These are phyloP conservation scores for Drosophila greeni DNA, from an alignment of 2,888 invertebrate species.

Conservation along the genomic window DNA sequence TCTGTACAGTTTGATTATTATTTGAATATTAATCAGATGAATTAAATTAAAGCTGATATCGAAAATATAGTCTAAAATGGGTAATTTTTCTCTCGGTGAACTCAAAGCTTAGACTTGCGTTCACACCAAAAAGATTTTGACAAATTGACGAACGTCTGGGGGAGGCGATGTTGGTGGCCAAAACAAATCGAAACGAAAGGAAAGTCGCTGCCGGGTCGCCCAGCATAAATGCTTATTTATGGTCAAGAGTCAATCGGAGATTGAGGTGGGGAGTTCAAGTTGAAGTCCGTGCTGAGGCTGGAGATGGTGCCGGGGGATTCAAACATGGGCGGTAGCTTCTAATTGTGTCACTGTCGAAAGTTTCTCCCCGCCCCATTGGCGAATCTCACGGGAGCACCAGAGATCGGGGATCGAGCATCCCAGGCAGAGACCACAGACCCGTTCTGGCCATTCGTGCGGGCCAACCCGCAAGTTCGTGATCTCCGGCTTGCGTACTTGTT, in stretches of 20 bases:
- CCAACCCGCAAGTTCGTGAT: conserved; percentile 69
- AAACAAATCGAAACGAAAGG: conserved; percentile 30
- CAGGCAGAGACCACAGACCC: conserved; percentile 14
- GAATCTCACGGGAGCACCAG: conserved; percentile 33
- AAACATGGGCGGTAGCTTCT: conserved; percentile 34
- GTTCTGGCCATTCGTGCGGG: conserved; percentile 54
- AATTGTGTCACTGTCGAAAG: conserved; percentile 69
- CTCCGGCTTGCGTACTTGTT: conserved; percentile 62
- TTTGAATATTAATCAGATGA: too few species aligned
- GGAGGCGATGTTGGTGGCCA: conserved; percentile 55
- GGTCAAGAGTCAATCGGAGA: conserved; percentile 30
- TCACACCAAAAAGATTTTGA: conserved; percentile 48
- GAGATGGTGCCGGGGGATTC: not conserved
- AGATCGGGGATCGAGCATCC: conserved; percentile 12
- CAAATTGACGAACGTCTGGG: conserved; percentile 57
- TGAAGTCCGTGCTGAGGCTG: not conserved
- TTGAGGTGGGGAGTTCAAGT: conserved; percentile 2
- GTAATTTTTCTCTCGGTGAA: conserved; percentile 4
- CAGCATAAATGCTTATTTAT: conserved; percentile 54
- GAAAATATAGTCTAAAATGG: too few species aligned
- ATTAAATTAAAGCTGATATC: not conserved
- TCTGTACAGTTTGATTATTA: too few species aligned
- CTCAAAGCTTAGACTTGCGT: conserved; percentile 46
- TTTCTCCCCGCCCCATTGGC: conserved; percentile 50
- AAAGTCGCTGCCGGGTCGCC: conserved; percentile 41